Evolutionary conservation across 2,888 invertebrate species (phyloP), one percentile per base, ranked within the genome.

Genomic region (Rhingia rostrata): DNA sequence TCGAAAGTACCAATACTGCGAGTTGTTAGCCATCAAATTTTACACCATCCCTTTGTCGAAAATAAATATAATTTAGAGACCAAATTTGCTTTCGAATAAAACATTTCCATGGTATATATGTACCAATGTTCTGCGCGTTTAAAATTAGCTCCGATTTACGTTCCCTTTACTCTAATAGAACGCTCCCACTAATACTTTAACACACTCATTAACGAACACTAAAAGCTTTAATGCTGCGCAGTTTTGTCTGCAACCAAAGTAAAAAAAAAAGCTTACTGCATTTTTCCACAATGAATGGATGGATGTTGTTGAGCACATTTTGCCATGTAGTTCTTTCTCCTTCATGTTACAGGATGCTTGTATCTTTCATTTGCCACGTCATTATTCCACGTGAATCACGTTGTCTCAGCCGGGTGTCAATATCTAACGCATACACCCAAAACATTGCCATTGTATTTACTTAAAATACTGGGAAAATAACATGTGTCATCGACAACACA

Each of bases 321-420:
- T 12, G 30, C 30, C 32, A n/a, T 47, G 6, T 10, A 7, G 7
- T 22, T 12, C 14, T 67, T 49, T 56, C 39, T 30, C 47, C 51
- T 32, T 39, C 2, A 22, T 4, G 2, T 47, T 22, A 22, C 22
- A 22, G 1, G 22, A 22, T 22, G 22, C 6, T 14, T 64, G 10
- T 72, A 4, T 47, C 43, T 53, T 77, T 37, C 22, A 22, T 22
- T 22, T 35, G 9, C 33, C 43, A 83, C 79, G 79, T 79, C 63
- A 79, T 37, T 69, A 22, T 73, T 73, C 73, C 73, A 83, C 78
- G 69, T 79, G 79, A 83, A 74, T 73, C 82, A 83, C 67, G 51
- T 73, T 73, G 67, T 60, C 22, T 22, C 22, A 22, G 22, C 1
- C 22, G 22, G 22, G 67, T 83, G 78, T 67, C 45, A 54, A 66